Percentiles rank a stretch among this genome's conserved stretches.
Evolutionary conservation across 2,113 vertebrate species (phyloP).

Genomic region (Tricholaema leucomelas): DNA sequence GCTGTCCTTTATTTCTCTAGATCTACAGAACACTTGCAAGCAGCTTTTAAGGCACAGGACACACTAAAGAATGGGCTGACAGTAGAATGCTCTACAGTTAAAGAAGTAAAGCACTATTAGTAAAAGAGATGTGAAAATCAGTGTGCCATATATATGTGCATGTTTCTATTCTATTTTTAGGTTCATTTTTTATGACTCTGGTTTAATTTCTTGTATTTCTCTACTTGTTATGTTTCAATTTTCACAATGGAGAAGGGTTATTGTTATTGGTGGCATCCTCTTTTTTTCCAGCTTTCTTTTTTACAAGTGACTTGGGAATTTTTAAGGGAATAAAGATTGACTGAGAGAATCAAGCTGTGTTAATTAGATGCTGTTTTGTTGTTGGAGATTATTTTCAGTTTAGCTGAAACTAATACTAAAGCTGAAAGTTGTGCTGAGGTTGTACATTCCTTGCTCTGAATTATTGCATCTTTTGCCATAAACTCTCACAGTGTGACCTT

Average conservation of each 20-base stretch:
- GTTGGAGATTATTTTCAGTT: conserved; percentile 26
- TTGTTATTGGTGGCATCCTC: background rate
- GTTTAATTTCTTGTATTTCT: no score
- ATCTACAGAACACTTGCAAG: background rate
- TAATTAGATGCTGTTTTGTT: background rate
- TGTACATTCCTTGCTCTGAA: conserved; percentile 19
- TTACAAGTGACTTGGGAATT: background rate
- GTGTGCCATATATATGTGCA: no score
- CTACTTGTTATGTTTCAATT: background rate
- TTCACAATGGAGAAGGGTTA: background rate
- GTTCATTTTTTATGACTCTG: no score
- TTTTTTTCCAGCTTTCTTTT: background rate
- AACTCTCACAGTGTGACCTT: background rate
- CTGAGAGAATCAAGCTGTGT: conserved; percentile 26
- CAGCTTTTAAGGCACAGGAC: background rate
- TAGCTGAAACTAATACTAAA: conserved; percentile 37
- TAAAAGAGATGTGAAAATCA: no score
- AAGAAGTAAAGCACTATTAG: no score
- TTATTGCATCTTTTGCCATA: background rate
- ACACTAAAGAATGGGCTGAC: background rate
- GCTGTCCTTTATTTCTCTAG: background rate
- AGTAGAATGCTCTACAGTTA: background rate
- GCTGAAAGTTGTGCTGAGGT: conserved; percentile 39
- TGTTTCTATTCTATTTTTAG: background rate
- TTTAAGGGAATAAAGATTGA: conserved; percentile 4